Evolutionary conservation across 2,797 vertebrate genomes (phyloP).

Genomic region (Apogon talboti): DNA sequence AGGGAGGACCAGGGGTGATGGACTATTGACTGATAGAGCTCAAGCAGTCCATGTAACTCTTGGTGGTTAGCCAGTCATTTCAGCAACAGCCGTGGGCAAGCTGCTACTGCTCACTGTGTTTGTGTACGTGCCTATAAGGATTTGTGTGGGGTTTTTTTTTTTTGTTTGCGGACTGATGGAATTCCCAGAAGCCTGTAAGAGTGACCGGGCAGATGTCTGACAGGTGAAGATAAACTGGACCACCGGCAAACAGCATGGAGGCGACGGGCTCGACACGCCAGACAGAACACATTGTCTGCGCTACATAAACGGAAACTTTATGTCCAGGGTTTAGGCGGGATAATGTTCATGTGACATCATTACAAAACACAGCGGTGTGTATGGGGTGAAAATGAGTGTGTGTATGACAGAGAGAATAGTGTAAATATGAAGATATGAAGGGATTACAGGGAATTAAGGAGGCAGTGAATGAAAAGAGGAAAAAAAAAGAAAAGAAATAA

Average conservation of each 20-base stretch:
- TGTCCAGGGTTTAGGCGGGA: conserved; percentile 15
- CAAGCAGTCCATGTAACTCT: conserved; percentile 63
- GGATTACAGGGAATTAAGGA: conserved; percentile 14
- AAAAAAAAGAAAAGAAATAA: conserved; percentile 34
- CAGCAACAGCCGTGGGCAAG: conserved; percentile 70
- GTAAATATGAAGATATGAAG: conserved; percentile 20
- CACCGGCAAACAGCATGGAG: conserved; percentile 29
- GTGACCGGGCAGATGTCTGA: conserved; percentile 60
- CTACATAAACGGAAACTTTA: conserved; percentile 30
- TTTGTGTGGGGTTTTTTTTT: conserved; percentile 26
- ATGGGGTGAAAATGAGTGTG: conserved; percentile 1
- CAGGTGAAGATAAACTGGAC: conserved; percentile 67
- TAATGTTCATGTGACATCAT: neutral
- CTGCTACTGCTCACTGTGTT: conserved; percentile 31
- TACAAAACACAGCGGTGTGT: conserved; percentile 18
- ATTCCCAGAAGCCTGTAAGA: conserved; percentile 54
- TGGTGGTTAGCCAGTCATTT: conserved; percentile 70
- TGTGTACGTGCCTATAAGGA: conserved; percentile 17
- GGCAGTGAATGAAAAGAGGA: conserved; percentile 25
- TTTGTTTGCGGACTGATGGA: conserved; percentile 44
- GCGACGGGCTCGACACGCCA: conserved; percentile 30
- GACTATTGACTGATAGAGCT: conserved; percentile 72
- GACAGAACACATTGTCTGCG: conserved; percentile 40
- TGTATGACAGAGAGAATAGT: too few relatives aligned
- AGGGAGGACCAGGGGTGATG: conserved; percentile 58